These are phyloP conservation scores for Danionella dracula DNA, from an alignment of 2,797 vertebrate species.

Conservation along the genomic window DNA sequence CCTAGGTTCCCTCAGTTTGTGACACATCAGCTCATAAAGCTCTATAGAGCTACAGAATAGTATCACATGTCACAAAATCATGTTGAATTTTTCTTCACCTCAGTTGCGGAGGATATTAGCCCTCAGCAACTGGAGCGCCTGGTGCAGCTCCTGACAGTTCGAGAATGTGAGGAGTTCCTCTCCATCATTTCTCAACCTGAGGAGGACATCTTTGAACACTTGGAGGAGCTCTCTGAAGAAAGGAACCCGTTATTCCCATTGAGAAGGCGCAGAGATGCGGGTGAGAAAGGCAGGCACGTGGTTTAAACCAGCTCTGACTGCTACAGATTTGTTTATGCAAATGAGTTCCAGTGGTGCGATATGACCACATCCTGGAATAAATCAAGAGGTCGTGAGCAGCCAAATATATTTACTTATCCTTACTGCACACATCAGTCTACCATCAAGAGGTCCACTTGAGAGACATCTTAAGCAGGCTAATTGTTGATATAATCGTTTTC, in stretches of 20 bases:
- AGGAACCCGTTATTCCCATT: conserved; percentile 49
- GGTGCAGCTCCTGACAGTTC: conserved; percentile 68
- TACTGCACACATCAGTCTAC: background rate
- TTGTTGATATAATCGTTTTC: conserved; percentile 19
- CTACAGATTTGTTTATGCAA: background rate
- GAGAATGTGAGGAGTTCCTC: conserved; percentile 75
- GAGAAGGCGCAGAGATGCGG: conserved; percentile 51
- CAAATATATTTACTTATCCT: conserved; percentile 11
- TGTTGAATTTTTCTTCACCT: background rate
- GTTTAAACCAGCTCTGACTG: background rate
- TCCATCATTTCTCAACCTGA: conserved; percentile 59
- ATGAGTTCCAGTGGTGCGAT: background rate
- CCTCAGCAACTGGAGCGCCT: conserved; percentile 73
- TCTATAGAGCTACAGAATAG: no score
- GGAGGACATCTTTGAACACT: conserved; percentile 54
- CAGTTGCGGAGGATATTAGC: conserved; percentile 66
- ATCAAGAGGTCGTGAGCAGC: conserved; percentile 4
- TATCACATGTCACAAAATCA: no score
- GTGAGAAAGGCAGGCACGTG: conserved; percentile 30
- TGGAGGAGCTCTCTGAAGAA: conserved; percentile 55
- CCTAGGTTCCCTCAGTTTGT: no score
- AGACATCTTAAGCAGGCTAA: conserved; percentile 12
- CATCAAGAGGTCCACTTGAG: background rate
- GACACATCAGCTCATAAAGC: no score
- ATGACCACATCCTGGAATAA: background rate